A percentile compares a stretch with the other conserved stretches of the same genome.
Conservation (phyloP, 2,888 invertebrate species). For the Callyntrura guangdongensis region DNA sequence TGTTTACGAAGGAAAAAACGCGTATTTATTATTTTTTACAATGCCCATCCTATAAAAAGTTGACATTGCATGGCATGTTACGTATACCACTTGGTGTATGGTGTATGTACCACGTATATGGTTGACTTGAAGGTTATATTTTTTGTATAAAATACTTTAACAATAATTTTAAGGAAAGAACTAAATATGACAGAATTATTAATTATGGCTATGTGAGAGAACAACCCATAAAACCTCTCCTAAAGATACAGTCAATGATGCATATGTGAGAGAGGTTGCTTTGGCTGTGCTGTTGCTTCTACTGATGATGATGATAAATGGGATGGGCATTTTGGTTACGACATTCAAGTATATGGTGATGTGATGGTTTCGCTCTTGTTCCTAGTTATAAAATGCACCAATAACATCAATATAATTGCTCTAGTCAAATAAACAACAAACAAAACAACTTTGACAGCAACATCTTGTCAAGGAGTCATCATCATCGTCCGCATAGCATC, state of each 20-base stretch:
- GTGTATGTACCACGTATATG: not conserved
- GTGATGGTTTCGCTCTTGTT: not conserved
- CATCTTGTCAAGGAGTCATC: constrained; percentile 41
- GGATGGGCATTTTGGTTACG: constrained; percentile 26
- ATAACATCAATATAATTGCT: constrained; percentile 50
- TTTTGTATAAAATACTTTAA: constrained; percentile 11
- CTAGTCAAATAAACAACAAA: constrained; percentile 35
- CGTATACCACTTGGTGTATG: too few species aligned
- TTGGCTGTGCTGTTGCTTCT: too few species aligned
- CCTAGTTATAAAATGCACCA: constrained; percentile 40
- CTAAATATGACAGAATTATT: constrained; percentile 51
- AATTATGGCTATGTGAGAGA: constrained; percentile 50
- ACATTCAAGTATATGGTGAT: constrained; percentile 8
- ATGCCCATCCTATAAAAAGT: not conserved
- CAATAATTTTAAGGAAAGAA: not conserved
- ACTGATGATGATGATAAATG: constrained; percentile 39
- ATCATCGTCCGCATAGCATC: too few species aligned
- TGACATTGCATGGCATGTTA: not conserved
- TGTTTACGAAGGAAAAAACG: not conserved
- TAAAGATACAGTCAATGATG: not conserved
- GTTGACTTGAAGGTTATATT: constrained; percentile 31
- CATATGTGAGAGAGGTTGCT: too few species aligned
- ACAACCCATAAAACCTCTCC: constrained; percentile 40
- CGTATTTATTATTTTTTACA: too few species aligned
- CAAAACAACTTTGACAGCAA: constrained; percentile 53